Base-by-base conservation (phyloP, 2,888 invertebrate species). In the Synanthedon myopaeformis region DNA sequence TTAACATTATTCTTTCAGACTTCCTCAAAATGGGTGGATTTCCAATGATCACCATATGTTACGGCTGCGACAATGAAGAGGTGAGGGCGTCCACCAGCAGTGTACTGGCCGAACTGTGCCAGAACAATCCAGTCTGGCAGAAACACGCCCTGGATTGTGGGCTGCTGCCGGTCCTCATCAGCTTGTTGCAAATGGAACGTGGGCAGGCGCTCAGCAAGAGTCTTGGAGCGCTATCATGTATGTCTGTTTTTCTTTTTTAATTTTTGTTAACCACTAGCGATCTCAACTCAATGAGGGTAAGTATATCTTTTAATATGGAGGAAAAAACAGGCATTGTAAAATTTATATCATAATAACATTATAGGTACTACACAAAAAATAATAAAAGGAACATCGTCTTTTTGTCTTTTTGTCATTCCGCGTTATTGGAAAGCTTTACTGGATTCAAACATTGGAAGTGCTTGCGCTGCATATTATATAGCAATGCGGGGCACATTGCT, bases 71-170 rank as follows among this genome's bases (percentile, higher is more conserved):
- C 4, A 90, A 92, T 61, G 74, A 87, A 0, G 83, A 89, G 14
- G 82, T 97, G 0, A 87, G 93, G 42, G 88, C 90, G 56, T 79
- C 85, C 45, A 90, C 92, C 2, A 92, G 93, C 11, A 89, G 91
- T 35, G 78, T 96, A 12, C 82, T 97, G 3, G 96, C 93, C 0
- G 93, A 93, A 64, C 74, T 96, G 55, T 91, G 93, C 42, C 97
- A 97, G 79, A 96, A 97, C 79, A 96, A 97, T 80, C 91, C 92
- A 0, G 93, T 90, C 70, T 95, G 95, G 64, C 97, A 97, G 74
- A 78, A 90, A 28, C 85, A 89, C 49, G 90, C 92, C n/a, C 61
- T 94, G 4, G 91, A 93, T 57, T 85, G 89, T 51, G 90, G 91
- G 0, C 79, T 93, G 8, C 76, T 96, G 49, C 90, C 91, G 0